Evolutionary conservation across 2,113 vertebrate species (phyloP).

Genomic region (Lophura nycthemera): DNA sequence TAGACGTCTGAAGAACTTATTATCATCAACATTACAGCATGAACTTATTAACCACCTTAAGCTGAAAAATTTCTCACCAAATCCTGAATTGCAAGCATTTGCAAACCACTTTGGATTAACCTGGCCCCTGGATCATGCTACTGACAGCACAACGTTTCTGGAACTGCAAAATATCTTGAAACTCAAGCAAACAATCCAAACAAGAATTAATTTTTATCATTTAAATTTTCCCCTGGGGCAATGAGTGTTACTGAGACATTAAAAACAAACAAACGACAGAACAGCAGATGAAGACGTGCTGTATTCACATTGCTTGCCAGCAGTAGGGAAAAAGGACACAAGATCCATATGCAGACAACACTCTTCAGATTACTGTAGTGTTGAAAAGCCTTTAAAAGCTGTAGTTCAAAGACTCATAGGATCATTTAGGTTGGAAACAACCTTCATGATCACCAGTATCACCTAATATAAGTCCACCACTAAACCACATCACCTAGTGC

Average conservation of each 20-base stretch:
- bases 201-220: constrained; percentile 45
- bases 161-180: constrained; percentile 13
- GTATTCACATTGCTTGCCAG: background rate
- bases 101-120: background rate
- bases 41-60: constrained; percentile 1
- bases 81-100: constrained; percentile 14
- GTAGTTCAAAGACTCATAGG: background rate
- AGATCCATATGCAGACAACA: background rate
- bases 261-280: constrained; percentile 1
- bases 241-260: background rate
- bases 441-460: background rate
- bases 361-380: background rate
- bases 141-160: background rate
- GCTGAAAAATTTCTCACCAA: background rate
- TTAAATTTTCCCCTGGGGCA: background rate
- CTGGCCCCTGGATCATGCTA: background rate
- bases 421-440: background rate
- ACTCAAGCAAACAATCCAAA: constrained; percentile 21
- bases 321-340: background rate
- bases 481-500: background rate
- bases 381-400: background rate
- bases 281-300: background rate
- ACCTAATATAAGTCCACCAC: background rate
- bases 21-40: background rate
- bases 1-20: background rate